Percentiles rank a stretch among this genome's conserved stretches.
These are phyloP conservation scores for Archaeoteleia sp. DNA, from an alignment of 2,888 invertebrate species.

Conservation along the genomic window DNA sequence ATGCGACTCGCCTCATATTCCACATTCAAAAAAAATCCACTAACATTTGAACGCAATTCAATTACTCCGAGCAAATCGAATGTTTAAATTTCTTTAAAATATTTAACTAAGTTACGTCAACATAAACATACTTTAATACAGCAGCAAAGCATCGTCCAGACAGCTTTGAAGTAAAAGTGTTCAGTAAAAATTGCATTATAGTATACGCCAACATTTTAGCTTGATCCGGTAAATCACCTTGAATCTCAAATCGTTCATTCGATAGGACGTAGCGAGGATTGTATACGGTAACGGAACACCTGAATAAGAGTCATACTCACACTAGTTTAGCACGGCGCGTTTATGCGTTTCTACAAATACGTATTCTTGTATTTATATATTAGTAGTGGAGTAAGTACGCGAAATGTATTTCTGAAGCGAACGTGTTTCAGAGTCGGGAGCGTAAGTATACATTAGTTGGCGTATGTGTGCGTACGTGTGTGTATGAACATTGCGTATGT, in stretches of 20 bases:
- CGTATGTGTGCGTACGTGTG: constrained; percentile 8
- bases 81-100: too few relatives aligned
- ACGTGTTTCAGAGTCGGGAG: constrained; percentile 10
- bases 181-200: not conserved
- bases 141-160: constrained; percentile 5
- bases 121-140: too few relatives aligned
- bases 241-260: constrained; percentile 50
- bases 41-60: too few relatives aligned
- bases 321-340: constrained; percentile 17
- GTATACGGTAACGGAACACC: constrained; percentile 66
- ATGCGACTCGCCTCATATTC: too few relatives aligned
- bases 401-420: constrained; percentile 33
- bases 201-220: not conserved
- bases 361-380: constrained; percentile 35
- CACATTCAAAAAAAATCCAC: too few relatives aligned
- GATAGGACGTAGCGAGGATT: constrained; percentile 54
- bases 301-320: constrained; percentile 59
- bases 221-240: constrained; percentile 26
- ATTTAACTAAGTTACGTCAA: too few relatives aligned
- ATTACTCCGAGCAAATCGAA: too few relatives aligned
- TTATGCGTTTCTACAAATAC: constrained; percentile 38
- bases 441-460: not conserved
- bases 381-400: constrained; percentile 31
- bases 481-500: constrained; percentile 47
- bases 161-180: constrained; percentile 14